These are phyloP conservation scores for Ciona savignyi DNA, from an alignment of 23 tunicate species.

Conservation along the genomic window DNA sequence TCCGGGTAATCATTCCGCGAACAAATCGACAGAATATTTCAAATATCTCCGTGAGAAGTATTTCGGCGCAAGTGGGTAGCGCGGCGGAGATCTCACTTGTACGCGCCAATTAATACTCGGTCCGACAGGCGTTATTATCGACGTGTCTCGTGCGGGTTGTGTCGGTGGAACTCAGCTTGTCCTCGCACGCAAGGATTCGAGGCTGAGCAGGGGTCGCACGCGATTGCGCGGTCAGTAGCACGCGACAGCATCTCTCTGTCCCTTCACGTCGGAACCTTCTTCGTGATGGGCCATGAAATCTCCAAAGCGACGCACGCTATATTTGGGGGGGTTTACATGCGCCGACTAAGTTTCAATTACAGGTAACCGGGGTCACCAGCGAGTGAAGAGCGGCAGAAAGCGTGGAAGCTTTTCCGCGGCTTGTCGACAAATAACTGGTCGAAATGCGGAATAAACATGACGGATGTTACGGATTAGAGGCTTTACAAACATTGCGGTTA, in stretches of 20 bases:
- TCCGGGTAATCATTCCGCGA: background rate
- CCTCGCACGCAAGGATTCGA: slow-evolving; percentile 4
- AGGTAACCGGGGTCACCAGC: background rate
- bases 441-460: no score
- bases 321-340: background rate
- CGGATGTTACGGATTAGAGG: no score
- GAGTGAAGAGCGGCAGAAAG: background rate
- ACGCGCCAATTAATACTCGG: background rate
- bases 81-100: background rate
- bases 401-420: background rate
- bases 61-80: background rate
- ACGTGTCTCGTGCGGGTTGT: background rate
- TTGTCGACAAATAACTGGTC: no score
- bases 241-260: background rate
- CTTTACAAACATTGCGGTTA: no score
- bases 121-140: background rate
- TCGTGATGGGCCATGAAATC: background rate
- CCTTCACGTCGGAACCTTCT: background rate
- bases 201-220: slow-evolving; percentile 5
- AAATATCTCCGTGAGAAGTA: no score
- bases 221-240: slow-evolving; percentile 9
- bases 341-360: background rate
- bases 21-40: no score
- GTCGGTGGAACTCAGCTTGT: background rate
- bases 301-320: slow-evolving; percentile 2